These are phyloP conservation scores for Leontocebus nigricollis DNA, from an alignment of 2,797 vertebrate genomes.

Conservation along the genomic window DNA sequence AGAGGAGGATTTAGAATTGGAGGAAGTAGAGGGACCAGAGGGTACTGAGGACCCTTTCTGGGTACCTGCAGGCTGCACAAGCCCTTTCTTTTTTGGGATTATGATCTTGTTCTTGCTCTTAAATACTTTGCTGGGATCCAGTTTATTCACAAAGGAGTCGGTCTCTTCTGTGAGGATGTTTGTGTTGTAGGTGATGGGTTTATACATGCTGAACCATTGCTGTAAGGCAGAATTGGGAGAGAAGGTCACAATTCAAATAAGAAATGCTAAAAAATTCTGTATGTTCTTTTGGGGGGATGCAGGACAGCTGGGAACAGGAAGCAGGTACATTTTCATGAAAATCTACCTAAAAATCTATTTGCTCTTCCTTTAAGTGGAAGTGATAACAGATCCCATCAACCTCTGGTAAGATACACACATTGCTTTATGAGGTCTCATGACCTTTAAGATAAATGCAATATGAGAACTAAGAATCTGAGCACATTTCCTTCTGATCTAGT, in stretches of 20 bases:
- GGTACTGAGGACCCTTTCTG: slow-evolving; percentile 82
- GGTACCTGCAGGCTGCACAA: slow-evolving; percentile 80
- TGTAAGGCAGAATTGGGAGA: slow-evolving; percentile 80
- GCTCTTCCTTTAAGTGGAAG: slow-evolving; percentile 2
- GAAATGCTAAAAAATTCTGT: not conserved
- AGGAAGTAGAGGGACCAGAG: slow-evolving; percentile 56
- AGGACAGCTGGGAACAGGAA: not conserved
- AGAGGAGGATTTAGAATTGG: slow-evolving; percentile 74
- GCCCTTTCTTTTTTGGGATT: slow-evolving; percentile 91
- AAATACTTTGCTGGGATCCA: slow-evolving; percentile 95
- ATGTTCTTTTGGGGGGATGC: not conserved
- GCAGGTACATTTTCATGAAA: not conserved
- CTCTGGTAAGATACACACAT: not conserved
- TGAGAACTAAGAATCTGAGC: not conserved
- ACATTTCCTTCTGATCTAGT: not conserved
- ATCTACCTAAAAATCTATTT: slow-evolving; percentile 28
- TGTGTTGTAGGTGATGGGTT: slow-evolving; percentile 90
- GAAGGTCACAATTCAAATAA: not conserved
- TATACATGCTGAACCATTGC: slow-evolving; percentile 98
- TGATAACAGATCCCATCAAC: not conserved
- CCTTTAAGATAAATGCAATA: not conserved
- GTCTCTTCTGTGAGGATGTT: slow-evolving; percentile 86
- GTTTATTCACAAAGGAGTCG: slow-evolving; percentile 91
- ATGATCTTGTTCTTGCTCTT: slow-evolving; percentile 91
- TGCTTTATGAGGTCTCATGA: not conserved